Base-by-base conservation (phyloP, 1,140 invertebrate genomes). In the Diabrotica undecimpunctata region DNA sequence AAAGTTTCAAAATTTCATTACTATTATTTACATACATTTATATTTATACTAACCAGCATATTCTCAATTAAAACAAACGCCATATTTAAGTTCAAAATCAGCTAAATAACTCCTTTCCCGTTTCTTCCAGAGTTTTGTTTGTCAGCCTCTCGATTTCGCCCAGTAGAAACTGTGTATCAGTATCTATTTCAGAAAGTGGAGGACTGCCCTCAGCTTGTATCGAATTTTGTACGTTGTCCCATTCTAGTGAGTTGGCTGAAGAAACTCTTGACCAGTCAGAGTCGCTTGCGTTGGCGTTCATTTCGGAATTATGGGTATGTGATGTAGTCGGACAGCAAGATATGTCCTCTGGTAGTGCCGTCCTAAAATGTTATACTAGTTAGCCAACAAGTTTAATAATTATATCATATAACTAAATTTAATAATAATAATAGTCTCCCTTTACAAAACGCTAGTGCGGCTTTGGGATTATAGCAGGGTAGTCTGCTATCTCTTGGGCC, bases 171-270 rank as follows among this genome's bases (percentile, higher is more conserved):
- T 83, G 82, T 64, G 83, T 84, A 64, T 84, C 83, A 7, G 79
- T 72, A 56, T 74, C 70, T 25, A 82, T 72, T 66, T 83, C 81
- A 5, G 79, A 78, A 5, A 68, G 56, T 9, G 68, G 72, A 8
- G 74, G 73, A 68, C 69, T 74, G 50, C 12, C 38, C 8, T n/a
- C 41, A 11, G 66, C 63, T 55, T 77, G 74, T 38, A 78, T 70
- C 0, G 74, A 74, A 54, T 73, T 77, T 66, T 82, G 81, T 4
- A 83, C 80, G 11, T 80, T 82, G 74, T 84, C 83, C 83, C 83
- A 84, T 75, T 84, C 83, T 62, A 84, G 77, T 55, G 82, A 83
- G 72, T 83, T 81, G 36, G 80, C 81, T n/a, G 81, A 82, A 6
- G 83, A 83, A 41, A 83, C 78, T 61, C 80, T 75, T 11, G 83